Base-by-base conservation (phyloP, 2,888 invertebrate genomes). In the Ophion slaviceki region DNA sequence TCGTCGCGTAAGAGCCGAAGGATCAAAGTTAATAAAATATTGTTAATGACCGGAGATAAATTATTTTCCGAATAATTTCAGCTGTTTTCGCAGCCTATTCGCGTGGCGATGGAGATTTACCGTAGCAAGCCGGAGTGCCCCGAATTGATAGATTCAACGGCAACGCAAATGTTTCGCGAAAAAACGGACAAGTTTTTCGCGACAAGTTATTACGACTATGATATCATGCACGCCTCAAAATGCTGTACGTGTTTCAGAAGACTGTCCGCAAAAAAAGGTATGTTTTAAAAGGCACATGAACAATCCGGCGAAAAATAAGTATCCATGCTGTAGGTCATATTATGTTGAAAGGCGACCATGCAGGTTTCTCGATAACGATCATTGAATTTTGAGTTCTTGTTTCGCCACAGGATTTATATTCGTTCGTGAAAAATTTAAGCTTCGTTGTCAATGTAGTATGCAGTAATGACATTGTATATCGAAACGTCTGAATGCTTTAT, bases 191-290 rank as follows among this genome's bases (percentile, higher is more conserved):
- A 72, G 10, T 20, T n/a, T n/a, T n/a, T n/a, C n/a, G n/a, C n/a
- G n/a, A n/a, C n/a, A n/a, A n/a, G n/a, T 72, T 17, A 72, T 72
- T 5, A 36, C 59, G n/a, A 40, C 72, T 14, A 72, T 72, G 72
- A 72, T 72, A 59, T 59, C 59, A 71, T 36, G 59, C 36, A 59
- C 71, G 2, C 71, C 71, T 7, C 7, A n/a, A 71, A 32, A 71
- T n/a, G 71, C 57, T 36, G 11, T 71, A 1, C 59, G 71, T 32
- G 32, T 7, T 1, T 57, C 71, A 32, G 71, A 71, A 71, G 4
- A 36, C 32, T 71, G 71, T n/a, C 71, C 28, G 17, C 71, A n/a
- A 59, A 4, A 32, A n/a, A 59, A 71, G 59, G 59, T 71, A 57
- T 36, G n/a, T 67, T 67, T 40, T 4, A 32, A 66, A 66, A 66